Conservation (phyloP, 1,140 invertebrate species). For the Eueides isabella region DNA sequence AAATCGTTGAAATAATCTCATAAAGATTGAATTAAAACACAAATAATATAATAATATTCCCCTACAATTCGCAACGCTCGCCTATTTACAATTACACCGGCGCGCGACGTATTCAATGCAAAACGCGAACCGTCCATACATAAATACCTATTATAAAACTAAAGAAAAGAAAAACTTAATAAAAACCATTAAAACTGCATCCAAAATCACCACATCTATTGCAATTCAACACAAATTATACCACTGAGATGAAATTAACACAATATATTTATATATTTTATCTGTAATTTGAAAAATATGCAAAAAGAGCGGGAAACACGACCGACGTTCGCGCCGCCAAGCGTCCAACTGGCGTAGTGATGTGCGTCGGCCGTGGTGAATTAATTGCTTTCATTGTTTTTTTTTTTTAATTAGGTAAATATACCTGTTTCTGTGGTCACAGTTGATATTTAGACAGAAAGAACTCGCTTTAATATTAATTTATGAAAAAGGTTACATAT, state of each 20-base stretch:
- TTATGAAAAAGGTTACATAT: neutral
- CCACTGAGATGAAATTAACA: conserved; percentile 6
- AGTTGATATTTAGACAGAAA: neutral
- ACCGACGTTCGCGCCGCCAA: conserved; percentile 31
- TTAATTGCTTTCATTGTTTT: conserved; percentile 10
- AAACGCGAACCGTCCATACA: conserved; percentile 7
- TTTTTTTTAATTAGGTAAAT: neutral
- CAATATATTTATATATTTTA: neutral
- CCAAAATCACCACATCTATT: conserved; percentile 6
- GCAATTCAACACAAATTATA: neutral
- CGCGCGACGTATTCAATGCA: neutral
- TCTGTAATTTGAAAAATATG: neutral
- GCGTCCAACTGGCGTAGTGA: conserved; percentile 38
- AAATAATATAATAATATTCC: conserved; percentile 15
- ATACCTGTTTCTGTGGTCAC: conserved; percentile 4
- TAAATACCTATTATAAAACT: neutral
- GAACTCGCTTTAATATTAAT: neutral
- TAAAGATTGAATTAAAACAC: neutral
- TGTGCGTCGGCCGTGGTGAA: conserved; percentile 14
- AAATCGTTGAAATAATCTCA: neutral
- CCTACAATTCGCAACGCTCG: conserved; percentile 8
- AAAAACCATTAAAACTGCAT: conserved; percentile 12
- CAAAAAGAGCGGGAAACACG: conserved; percentile 40
- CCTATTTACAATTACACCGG: conserved; percentile 1
- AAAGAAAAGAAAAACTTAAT: neutral